A percentile compares a stretch with the other conserved stretches of the same genome.
These are phyloP conservation scores for Rynchops niger DNA, from an alignment of 2,113 vertebrate genomes.

Conservation along the genomic window DNA sequence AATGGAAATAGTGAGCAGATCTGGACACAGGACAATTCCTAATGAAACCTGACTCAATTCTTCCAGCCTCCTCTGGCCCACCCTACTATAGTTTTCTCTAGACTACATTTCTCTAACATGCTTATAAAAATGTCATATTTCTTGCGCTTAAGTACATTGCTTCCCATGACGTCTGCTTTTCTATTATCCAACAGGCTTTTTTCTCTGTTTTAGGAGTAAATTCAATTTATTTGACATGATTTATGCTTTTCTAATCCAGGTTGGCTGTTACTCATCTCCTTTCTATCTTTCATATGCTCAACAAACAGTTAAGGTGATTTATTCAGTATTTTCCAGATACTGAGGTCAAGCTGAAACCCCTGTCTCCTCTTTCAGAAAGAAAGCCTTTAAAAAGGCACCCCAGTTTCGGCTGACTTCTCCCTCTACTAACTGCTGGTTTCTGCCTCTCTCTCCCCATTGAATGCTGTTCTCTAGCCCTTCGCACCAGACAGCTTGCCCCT, in stretches of 20 bases:
- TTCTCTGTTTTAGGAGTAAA: background rate
- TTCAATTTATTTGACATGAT: constrained; percentile 2
- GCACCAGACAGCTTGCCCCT: background rate
- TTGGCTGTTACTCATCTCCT: background rate
- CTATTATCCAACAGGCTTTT: background rate
- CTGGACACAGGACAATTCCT: background rate
- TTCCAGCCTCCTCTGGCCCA: background rate
- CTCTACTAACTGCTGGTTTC: background rate
- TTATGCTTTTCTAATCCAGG: background rate
- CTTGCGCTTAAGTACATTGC: background rate
- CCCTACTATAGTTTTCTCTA: background rate
- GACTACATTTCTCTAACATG: background rate
- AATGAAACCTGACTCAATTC: background rate
- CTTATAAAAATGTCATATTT: background rate
- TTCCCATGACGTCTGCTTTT: background rate
- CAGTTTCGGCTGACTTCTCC: background rate
- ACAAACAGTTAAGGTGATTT: background rate
- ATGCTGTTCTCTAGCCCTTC: background rate
- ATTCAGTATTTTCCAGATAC: background rate
- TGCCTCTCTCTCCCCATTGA: background rate
- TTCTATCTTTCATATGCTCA: background rate
- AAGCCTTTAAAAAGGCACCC: background rate
- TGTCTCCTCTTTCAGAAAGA: background rate
- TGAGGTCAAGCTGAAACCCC: background rate
- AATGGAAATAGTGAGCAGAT: background rate